Base-by-base conservation (phyloP, 2,113 vertebrate genomes). In the Cyphomyrus plagiostoma region DNA sequence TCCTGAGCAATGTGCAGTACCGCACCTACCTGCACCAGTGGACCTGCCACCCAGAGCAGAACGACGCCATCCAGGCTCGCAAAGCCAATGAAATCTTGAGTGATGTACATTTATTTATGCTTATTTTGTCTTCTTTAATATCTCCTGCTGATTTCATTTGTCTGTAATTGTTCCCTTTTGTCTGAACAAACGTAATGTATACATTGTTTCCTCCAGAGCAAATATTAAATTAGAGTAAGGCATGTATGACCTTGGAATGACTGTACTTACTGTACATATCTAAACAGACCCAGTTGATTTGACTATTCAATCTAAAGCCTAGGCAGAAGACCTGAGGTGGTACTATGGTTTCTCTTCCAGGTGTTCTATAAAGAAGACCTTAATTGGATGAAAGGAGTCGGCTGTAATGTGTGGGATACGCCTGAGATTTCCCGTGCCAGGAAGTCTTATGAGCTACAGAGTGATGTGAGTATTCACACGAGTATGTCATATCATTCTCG, bases 401-500 rank as follows among this genome's bases (percentile, higher is more conserved):
- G 98, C 1, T 99, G 98, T 92, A 98, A 97, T 0, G 96, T 95
- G n/a, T 99, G 98, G 98, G 98, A 99, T 91, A 99, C 98, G 45
- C 98, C 98, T 10, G 98, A 99, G 94, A 99, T 99, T 80, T 1
- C 99, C 7, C 97, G 97, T 13, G 98, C 98, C 88, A 98, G 98
- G 94, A 97, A 97, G 88, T 94, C 98, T 0, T 98, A 99, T 17
- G 96, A 98, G 8, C 95, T 98, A 89, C 98, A 99, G 95, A 99
- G 98, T 92, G 98, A 99, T 0, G 98, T 99, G 91, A 96, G 97
- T 88, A 15, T 23, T 42, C 23, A 13, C 4, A 49, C 39, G 48
- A 26, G 46, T 84, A 21, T 48, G 19, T 84, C 17, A 10, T 21
- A 2, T 8, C 45, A 46, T 84, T 80, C 11, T 21, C 0, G 0